Base-by-base conservation (phyloP, 2,888 invertebrate species). In the Oscheius sp. region DNA sequence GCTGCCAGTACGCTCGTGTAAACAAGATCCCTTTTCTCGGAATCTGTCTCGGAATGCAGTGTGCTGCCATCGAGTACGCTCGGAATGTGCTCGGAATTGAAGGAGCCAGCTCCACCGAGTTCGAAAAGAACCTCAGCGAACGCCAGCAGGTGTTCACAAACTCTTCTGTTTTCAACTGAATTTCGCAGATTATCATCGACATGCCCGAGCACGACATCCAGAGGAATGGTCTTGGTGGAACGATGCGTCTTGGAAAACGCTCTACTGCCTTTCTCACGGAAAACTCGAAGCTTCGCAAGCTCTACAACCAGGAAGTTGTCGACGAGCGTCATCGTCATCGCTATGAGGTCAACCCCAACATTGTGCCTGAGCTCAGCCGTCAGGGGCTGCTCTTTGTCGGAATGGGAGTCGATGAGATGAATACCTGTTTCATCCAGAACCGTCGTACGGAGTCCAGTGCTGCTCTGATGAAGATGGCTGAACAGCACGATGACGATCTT, bases 141-240 rank as follows among this genome's bases (percentile, higher is more conserved):
- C 74, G 76, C 21, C 74, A 86, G 71, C 80, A 84, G 75, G 84
- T 84, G 55, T 62, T 13, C 7, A 21, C 11, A 21, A 5, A 42
- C 42, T 42, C 7, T 37, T 73, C 10, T 9, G 3, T 71, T 58
- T 51, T n/a, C 5, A 4, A 47, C 13, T 13, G 3, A 33, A 53
- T 37, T 70, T 51, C 50, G 21, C 21, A 72, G 72, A 59, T 75
- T 37, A 37, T 99, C 60, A 84, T 89, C 78, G 97, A 99, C 86
- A 99, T 99, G 99, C 97, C 98, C 0, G 99, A 99, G 90, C 96
- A 98, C 90, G 95, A 95, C 89, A 93, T 93, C 0, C 96, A 95
- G 0, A 92, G 94, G 83, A 79, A 79, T 42, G 88, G 87, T 53
- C 93, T 95, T 92, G 99, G 99, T 1, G 99, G 97, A 9, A 99